Conservation (phyloP, 2,113 vertebrate species). For the Rhinolophus sinicus region DNA sequence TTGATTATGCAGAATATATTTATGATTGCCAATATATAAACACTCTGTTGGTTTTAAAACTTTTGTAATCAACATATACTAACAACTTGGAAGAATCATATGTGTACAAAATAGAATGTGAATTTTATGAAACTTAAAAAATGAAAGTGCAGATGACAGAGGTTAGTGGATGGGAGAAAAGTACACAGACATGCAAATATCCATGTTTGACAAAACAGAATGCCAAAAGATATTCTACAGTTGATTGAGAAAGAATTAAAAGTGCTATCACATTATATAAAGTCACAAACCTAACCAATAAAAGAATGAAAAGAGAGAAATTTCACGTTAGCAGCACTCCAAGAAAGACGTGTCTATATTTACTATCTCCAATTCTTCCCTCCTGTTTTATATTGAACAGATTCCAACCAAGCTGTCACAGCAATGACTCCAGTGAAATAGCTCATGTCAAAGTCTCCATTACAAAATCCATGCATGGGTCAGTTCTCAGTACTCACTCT, state of each 20-base stretch:
- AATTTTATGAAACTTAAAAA: neutral
- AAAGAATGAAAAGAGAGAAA: neutral
- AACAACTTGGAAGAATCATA: neutral
- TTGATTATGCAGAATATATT: neutral
- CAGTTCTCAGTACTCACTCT: neutral
- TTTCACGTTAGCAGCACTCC: neutral
- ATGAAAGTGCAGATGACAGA: neutral
- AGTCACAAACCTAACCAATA: neutral
- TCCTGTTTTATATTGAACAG: neutral
- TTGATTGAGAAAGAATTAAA: neutral
- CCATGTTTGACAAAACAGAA: neutral
- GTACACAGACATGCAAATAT: neutral
- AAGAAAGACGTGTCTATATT: neutral
- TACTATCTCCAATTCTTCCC: neutral
- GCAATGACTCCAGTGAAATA: neutral
- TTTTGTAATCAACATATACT: neutral
- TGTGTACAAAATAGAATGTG: neutral
- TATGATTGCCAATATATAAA: neutral
- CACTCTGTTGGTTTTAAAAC: neutral
- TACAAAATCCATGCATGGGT: neutral
- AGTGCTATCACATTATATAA: neutral
- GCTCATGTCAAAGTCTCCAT: neutral
- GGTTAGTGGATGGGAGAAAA: neutral
- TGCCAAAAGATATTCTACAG: neutral
- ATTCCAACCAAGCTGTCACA: neutral